Base-by-base conservation (phyloP, 2,888 invertebrate species). In the Sabatieria punctata region DNA sequence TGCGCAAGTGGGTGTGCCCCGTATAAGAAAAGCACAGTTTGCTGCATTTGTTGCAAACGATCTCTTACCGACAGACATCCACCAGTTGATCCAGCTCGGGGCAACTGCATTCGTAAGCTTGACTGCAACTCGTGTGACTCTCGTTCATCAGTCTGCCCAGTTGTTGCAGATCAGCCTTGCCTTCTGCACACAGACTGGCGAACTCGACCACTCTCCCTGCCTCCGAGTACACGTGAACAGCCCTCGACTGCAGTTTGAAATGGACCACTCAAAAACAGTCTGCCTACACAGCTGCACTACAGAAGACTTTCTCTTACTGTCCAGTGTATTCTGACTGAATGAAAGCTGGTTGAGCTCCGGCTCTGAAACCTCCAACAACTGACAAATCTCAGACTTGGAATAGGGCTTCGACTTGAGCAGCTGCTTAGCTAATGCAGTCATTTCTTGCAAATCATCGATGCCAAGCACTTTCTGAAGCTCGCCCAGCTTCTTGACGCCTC, bases 81-180 rank as follows among this genome's bases (percentile, higher is more conserved):
- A 89, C 84, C 22, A 95, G 73, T 47, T 73, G 71, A 66, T 97
- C 89, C 54, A 95, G 73, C 59, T 80, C 78, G 1, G 78, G 75
- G 71, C 89, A 86, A 47, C 91, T 91, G 68, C 95, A 95, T 65
- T 95, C 85, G 67, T 89, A 97, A 2, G 83, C 70, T 50, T 78
- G 75, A 48, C 78, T 74, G 44, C 93, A 75, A 61, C 91, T 93
- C 33, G 73, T 70, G 64, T 97, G 95, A 59, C 93, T 93, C 46
- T 77, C 75, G 41, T 77, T 76, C 86, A 99, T 91, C 43, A 95
- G 72, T 50, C 71, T 66, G 1, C 91, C 91, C 55, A 60, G 60
- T 46, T 47, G 23, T 18, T 46, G 19, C 21, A 59, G 46, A 33
- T 56, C 43, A 13, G 51, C 51, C 18, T 35, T 8, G 24, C 55